phyloP scores from a whole-genome alignment of 2,888 invertebrate genomes.

The Zaprionus obscuricornis region DNA sequence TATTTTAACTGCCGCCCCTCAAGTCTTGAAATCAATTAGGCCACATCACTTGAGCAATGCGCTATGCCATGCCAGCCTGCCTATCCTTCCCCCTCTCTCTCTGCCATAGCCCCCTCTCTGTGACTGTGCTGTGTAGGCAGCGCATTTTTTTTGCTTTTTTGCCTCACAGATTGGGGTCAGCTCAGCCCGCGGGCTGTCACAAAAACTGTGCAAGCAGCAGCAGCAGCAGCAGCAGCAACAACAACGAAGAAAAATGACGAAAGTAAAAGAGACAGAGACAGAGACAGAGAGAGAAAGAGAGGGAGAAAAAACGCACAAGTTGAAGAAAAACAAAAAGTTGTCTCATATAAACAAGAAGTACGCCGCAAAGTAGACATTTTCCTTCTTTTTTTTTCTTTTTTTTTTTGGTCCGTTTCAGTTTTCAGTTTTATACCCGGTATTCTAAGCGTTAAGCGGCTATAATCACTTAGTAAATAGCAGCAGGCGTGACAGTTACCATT shows the following conservation, averaged over 20 bases:
- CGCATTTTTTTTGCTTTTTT: too few relatives aligned
- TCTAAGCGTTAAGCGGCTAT: too few relatives aligned
- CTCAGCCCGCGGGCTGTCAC: not conserved
- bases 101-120: too few relatives aligned
- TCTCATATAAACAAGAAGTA: constrained; percentile 22
- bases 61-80: not conserved
- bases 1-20: constrained; percentile 29
- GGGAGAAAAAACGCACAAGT: constrained; percentile 1
- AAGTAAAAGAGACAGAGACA: too few relatives aligned
- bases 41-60: constrained; percentile 36
- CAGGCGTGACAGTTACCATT: too few relatives aligned
- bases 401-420: too few relatives aligned
- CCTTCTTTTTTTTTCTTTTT: constrained; percentile 6
- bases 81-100: too few relatives aligned
- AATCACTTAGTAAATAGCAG: too few relatives aligned
- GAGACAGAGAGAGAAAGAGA: not conserved
- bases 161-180: constrained; percentile 44
- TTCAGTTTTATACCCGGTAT: too few relatives aligned
- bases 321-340: constrained; percentile 8
- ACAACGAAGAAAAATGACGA: too few relatives aligned
- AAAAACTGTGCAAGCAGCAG: too few relatives aligned
- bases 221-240: too few relatives aligned
- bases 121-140: constrained; percentile 20
- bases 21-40: constrained; percentile 68
- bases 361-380: constrained; percentile 29